Evolutionary conservation across 1,140 invertebrate species (phyloP), one percentile per base, ranked within the genome.

Genomic region (Brachionus paranguensis): DNA sequence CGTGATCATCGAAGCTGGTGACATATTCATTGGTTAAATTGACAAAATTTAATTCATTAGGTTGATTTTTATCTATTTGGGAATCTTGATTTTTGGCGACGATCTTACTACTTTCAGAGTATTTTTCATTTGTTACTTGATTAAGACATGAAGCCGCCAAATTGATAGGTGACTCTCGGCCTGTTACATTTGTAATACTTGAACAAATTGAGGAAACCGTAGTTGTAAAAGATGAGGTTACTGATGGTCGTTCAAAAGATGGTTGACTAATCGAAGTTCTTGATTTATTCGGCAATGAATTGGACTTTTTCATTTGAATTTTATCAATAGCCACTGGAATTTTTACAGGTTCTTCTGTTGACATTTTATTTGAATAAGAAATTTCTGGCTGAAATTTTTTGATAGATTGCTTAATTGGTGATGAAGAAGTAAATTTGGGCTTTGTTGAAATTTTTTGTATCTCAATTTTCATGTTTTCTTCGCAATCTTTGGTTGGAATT

Each of bases 401-500:
- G 7, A 14, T 27, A 27, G 20, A 29, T 50, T 76, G 8, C 33
- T 76, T 76, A 29, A 50, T 50, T 12, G 72, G 72, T 14, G 72
- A 76, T 4, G 72, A 76, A 12, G 72, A 76, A 12, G 41, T 76
- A 27, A 76, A 76, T 29, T 72, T 72, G 5, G 14, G 68, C 17
- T 72, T 72, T 20, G 12, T 50, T 50, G 20, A 24, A 24, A 11
- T 50, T 12, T 33, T 47, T 10, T 53, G 17, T n/a, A 3, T 47
- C 47, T 47, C 20, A 8, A 29, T 27, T 47, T 76, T 76, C n/a
- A 53, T 50, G 2, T 12, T 53, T 29, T 76, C 41, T 29, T 72
- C 33, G 24, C n/a, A 41, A 50, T 76, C 72, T 50, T 76, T 76
- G 8, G 72, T 76, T 6, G 72, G 72, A 27, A 76, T 76, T 76